These are phyloP conservation scores for Halcyon senegalensis DNA, from an alignment of 2,113 vertebrate species.

Conservation along the genomic window DNA sequence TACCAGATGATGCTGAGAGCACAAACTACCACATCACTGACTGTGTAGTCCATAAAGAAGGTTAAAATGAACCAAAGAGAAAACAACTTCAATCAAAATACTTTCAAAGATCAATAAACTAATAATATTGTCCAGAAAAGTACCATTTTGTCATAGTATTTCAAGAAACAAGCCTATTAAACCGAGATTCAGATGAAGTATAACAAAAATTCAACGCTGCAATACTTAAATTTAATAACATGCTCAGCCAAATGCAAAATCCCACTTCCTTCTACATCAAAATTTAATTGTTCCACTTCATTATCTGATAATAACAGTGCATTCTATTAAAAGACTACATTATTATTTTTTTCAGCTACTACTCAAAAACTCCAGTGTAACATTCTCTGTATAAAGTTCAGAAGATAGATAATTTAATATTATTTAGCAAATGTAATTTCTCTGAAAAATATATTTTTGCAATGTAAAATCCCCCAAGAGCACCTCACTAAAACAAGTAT, in stretches of 20 bases:
- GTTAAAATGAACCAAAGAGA: background rate
- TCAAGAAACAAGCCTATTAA: conserved; percentile 43
- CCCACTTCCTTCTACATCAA: conserved; percentile 45
- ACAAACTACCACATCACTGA: background rate
- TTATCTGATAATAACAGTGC: conserved; percentile 34
- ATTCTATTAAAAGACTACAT: conserved; percentile 16
- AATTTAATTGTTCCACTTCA: conserved; percentile 54
- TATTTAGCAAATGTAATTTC: background rate
- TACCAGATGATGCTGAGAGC: background rate
- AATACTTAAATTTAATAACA: conserved; percentile 57
- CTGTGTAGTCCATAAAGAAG: background rate
- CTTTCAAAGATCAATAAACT: background rate
- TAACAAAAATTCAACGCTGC: conserved; percentile 16
- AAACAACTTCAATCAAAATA: background rate
- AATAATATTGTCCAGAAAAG: background rate
- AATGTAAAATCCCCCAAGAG: background rate
- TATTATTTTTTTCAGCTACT: background rate
- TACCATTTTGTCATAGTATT: background rate
- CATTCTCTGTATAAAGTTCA: background rate
- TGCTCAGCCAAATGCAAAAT: conserved; percentile 52
- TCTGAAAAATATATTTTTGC: background rate
- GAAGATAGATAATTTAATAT: background rate
- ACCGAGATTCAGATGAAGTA: conserved; percentile 5
- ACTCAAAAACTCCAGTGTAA: background rate
- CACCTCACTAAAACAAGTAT: background rate